Base-by-base conservation (phyloP, 2,797 vertebrate species). In the Phrynocephalus vlangalii region DNA sequence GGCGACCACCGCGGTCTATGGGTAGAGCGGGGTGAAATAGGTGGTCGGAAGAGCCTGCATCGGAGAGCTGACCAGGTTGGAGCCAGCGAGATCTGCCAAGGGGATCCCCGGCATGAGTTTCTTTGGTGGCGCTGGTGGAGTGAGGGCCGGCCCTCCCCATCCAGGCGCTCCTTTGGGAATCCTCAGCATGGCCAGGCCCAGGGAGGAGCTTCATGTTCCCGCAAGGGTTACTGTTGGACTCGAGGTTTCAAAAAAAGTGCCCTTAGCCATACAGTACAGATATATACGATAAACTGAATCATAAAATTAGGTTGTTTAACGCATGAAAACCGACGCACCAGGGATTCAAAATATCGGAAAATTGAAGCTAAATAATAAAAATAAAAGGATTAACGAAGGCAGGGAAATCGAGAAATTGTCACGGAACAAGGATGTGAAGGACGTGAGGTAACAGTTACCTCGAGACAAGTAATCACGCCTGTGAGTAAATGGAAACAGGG, bases 21-120 rank as follows among this genome's bases (percentile, higher is more conserved):
- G 97, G 92, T 96, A 96, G 95, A 98, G 94, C 95, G 98, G 96
- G 50, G 96, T 96, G 96, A 98, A 98, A 89, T 96, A 98, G 33
- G 96, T 95, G 28, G 93, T 67, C 0, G 88, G 86, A 2, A 82
- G 28, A 3, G 67, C 75, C 94, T 91, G 96, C 93, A 98, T 94
- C 38, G 5, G 38, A 1, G 98, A 97, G 87, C 98, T 99, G 84
- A 97, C 92, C 78, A 98, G 92, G 38, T 95, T 96, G 7, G 94
- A 50, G 6, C 9, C 9, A 0, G 60, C 63, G 91, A 91, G 94
- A 9, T 94, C 94, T 0, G 91, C 73, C 76, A 96, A 94, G 92
- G 93, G 94, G 95, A 97, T 95, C 56, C 88, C 94, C 38, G 96
- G 72, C 72, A 97, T 28, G 83, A 95, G 84, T 88, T 97, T 97